Base-by-base conservation (phyloP, 2,888 invertebrate genomes). In the Drosophila ezoana region DNA sequence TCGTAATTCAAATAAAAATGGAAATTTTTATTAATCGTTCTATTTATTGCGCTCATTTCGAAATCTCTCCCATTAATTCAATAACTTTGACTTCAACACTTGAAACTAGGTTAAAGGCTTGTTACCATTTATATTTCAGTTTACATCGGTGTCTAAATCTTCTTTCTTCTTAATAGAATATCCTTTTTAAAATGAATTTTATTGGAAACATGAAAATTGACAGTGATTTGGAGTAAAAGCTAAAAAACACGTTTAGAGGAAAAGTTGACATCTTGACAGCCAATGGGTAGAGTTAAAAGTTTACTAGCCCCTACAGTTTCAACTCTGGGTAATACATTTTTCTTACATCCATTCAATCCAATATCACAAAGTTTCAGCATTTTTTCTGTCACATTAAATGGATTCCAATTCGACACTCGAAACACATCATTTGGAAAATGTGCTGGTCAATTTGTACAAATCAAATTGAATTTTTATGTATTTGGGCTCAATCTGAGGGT, bases 381-480 rank as follows among this genome's bases (percentile, higher is more conserved):
- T 49, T 33, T 44, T 32, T 11, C 20, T 9, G 47, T 13, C 35
- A 20, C 33, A 40, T 52, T 35, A 23, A 56, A 48, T 52, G 35
- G 28, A 53, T 41, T 28, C 49, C 32, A 16, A 53, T 40, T 6
- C 23, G 14, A 53, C 47, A 37, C 18, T 28, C 10, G 18, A 18
- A 20, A 33, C 37, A 54, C 4, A 13, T 59, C 53, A 41, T 52
- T 56, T 20, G 38, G 13, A 8, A 37, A 68, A 53, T 40, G 40
- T 73, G 68, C 48, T 53, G 72, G 60, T 73, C 74, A 44, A 74
- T 51, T 74, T 68, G 47, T 35, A 23, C 44, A 54, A 72, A 69
- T 75, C 61, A 58, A 57, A 72, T 79, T 79, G 68, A 69, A 62
- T 75, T 84, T 71, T 62, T 72, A 68, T 83, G 69, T 72, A 66